A percentile compares a stretch with the other conserved stretches of the same genome.
phyloP scores from a whole-genome alignment of 2,113 vertebrate genomes.

The Tautogolabrus adspersus region DNA sequence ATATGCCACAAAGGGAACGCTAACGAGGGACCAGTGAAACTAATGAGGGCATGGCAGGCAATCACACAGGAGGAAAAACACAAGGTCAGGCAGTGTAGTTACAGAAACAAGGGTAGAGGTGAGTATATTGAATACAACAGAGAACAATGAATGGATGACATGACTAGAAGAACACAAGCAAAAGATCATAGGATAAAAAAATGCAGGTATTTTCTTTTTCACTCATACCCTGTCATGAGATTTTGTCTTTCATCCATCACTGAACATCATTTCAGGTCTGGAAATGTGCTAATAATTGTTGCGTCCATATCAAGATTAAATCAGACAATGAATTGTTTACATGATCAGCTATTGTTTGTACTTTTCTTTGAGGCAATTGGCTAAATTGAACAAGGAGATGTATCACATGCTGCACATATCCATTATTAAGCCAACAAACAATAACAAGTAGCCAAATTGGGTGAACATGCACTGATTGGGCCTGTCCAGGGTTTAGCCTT shows the following conservation, averaged over 20 bases:
- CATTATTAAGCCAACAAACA: too few species aligned
- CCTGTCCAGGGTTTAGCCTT: too few species aligned
- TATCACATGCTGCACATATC: too few species aligned
- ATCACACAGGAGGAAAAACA: background rate
- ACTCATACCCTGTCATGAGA: background rate
- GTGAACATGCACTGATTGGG: background rate
- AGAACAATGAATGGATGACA: background rate
- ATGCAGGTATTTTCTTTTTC: background rate
- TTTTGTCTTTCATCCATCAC: background rate
- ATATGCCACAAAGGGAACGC: background rate
- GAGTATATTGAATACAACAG: background rate
- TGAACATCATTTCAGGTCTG: background rate
- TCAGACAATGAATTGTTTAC: too few species aligned
- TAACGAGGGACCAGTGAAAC: background rate
- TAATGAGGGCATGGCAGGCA: slow-evolving; percentile 3
- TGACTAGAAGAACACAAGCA: background rate
- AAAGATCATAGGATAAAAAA: background rate
- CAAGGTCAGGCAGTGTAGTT: background rate
- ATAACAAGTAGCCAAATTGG: background rate
- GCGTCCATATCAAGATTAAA: background rate
- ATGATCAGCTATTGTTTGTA: background rate
- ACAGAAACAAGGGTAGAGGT: background rate
- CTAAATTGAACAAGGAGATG: background rate
- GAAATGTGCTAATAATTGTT: background rate
- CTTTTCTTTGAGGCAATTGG: background rate